Evolutionary conservation across 2,888 invertebrate species (phyloP), one percentile per base, ranked within the genome.

Genomic region (Cheilosia pagana): DNA sequence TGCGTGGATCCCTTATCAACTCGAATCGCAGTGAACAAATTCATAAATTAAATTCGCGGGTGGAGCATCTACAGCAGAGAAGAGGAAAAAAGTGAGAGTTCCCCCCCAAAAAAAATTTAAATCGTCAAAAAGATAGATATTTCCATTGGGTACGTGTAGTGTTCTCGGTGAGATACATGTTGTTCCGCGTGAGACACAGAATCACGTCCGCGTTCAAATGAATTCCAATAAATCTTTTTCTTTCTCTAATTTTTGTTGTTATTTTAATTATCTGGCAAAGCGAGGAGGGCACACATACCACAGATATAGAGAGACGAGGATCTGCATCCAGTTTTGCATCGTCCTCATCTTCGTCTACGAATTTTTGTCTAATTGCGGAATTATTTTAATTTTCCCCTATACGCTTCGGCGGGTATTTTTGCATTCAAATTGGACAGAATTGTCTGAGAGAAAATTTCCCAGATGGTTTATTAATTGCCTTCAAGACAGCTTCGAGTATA

Each of bases 331-430:
- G 31, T 52, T 52, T 59, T 10, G 19, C 43, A 43, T 43, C 43
- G 16, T 16, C 43, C 50, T 50, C 50, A 62, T 43, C 53, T 67
- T 60, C 45, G 14, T 62, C 41, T 70, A 74, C 28, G 65, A 68
- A 85, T 85, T 81, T 85, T 71, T 85, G 65, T 75, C 71, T 85
- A 85, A 76, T 85, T 85, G 81, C 85, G 67, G 67, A 85, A 85
- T 85, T 76, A 85, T 85, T 85, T 76, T 85, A 85, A 81, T 81
- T 81, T 63, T 41, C 50, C 50, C 43, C 48, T 43, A 10, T 35
- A 14, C 21, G 59, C 62, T 52, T 45, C 48, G 75, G 52, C 57
- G 75, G 48, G 62, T 60, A 71, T 76, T 67, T 85, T 65, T 76
- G 81, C 81, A 76, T 81, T 85, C 70, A 71, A 85, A 81, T 81